Base-by-base conservation (phyloP, 1,140 invertebrate genomes). In the Melanaphis sacchari region DNA sequence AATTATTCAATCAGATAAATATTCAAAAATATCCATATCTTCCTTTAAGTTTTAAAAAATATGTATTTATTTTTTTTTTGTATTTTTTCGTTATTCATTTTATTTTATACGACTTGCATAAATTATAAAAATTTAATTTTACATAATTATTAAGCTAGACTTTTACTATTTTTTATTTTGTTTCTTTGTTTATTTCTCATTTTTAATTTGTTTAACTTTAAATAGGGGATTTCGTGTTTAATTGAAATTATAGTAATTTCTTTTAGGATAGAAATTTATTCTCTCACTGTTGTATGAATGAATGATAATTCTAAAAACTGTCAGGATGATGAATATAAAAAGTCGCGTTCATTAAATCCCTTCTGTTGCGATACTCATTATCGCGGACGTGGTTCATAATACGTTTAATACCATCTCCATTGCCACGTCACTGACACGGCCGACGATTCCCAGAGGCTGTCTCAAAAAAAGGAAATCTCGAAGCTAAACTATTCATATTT, bases 351-450 rank as follows among this genome's bases (percentile, higher is more conserved):
- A 91, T 91, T 91, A 91, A 91, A 66, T 91, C 41, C 41, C 41
- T 91, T 91, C 66, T 91, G 90, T 81, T 81, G 26, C 41, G 31
- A 91, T 81, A 91, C 66, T 91, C 90, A 91, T 91, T 91, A 91
- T 91, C 90, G 41, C 66, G 59, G 66, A 91, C 66, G 66, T 38
- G 90, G 90, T 91, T 81, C 49, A 91, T 91, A 90, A 52, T 90
- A 90, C 46, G 46, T 49, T 49, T 59, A 46, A 54, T 41, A 91
- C 40, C 89, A 41, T 66, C 31, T 24, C 36, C 31, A 54, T 90
- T 76, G 15, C 46, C 15, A n/a, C 26, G 52, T 26, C 9, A 36
- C 31, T 89, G n/a, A 46, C 21, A 36, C 31, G 22, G 59, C n/a
- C 36, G 21, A 24, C 40, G 36, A 43, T 31, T 40, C 36, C 22